Conservation (phyloP, 2,888 invertebrate genomes). For the Hyles lineata region DNA sequence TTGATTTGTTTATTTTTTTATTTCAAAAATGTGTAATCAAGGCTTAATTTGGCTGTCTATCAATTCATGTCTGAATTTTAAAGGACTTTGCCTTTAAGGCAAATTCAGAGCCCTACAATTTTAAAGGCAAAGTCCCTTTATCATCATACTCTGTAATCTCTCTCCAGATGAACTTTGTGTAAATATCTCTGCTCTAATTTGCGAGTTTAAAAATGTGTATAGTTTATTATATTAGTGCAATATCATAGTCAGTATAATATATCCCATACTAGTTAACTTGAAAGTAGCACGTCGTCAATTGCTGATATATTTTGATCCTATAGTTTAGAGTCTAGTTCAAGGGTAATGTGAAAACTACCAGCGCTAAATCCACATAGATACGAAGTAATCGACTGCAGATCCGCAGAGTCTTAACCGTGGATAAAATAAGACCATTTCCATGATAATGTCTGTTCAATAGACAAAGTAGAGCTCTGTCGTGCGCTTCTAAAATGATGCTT, state of each 20-base stretch:
- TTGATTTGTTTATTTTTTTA: no score
- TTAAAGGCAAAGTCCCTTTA: no score
- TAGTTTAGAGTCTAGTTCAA: conserved; percentile 53
- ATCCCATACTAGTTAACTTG: background rate
- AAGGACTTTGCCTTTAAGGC: no score
- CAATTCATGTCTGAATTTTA: no score
- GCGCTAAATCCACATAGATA: conserved; percentile 29
- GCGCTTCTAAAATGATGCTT: conserved; percentile 16
- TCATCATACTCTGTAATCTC: no score
- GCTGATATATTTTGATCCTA: conserved; percentile 27
- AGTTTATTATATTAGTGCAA: no score
- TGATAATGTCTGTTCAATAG: conserved; percentile 34
- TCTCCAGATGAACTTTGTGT: no score
- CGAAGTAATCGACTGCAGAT: conserved; percentile 36
- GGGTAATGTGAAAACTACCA: conserved; percentile 44
- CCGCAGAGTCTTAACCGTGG: conserved; percentile 33
- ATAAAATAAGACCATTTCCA: conserved; percentile 36
- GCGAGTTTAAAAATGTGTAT: no score
- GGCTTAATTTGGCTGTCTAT: no score
- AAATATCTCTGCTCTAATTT: no score
- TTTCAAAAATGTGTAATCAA: no score
- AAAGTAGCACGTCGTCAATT: background rate
- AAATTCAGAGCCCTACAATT: no score
- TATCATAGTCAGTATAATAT: background rate
- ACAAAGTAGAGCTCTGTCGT: conserved; percentile 19